Base-by-base conservation (phyloP, 2,113 vertebrate species). In the Xiphophorus hellerii region DNA sequence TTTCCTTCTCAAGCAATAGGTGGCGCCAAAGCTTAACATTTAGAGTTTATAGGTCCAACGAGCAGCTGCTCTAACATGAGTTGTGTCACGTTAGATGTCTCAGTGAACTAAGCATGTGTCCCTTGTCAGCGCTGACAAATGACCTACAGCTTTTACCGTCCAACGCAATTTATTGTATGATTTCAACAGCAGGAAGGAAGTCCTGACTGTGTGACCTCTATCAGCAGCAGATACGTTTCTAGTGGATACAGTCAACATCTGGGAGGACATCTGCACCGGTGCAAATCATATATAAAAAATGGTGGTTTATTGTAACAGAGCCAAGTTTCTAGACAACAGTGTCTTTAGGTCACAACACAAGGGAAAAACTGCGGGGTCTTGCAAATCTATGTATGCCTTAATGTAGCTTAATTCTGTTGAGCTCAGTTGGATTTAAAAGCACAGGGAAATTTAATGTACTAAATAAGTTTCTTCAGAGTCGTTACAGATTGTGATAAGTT, bases 1-100 rank as follows among this genome's bases (percentile, higher is more conserved):
- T 25, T 2, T 0, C 3, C 6, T 66, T 33, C 5, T 15, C 39
- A 20, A 28, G 80, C 92, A 86, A 86, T 77, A 77, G 91, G 64
- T 82, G 90, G 87, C 90, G 69, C 14, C 61, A 75, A 65, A 89
- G 68, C 62, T 20, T 66, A 76, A 80, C 71, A 15, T 4, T 73
- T 35, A 67, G 28, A 25, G 68, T 33, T 58, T 35, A 2, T 11
- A 7, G 30, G 20, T 27, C 64, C 44, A n/a, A 64, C 29, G 22
- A 51, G 25, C 25, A 51, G 63, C 28, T 72, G 37, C 28, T 63
- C 39, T n/a, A 2, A 25, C 62, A 22, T 25, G 28, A 64, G 28
- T 48, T 25, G 15, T 22, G 35, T 44, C 37, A 73, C n/a, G 15
- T 63, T 30, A 27, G 20, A 58, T 4, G 22, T 58, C 22, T n/a